Conservation (phyloP, 2,888 invertebrate species). For the Drosophila pseudotakahashii region DNA sequence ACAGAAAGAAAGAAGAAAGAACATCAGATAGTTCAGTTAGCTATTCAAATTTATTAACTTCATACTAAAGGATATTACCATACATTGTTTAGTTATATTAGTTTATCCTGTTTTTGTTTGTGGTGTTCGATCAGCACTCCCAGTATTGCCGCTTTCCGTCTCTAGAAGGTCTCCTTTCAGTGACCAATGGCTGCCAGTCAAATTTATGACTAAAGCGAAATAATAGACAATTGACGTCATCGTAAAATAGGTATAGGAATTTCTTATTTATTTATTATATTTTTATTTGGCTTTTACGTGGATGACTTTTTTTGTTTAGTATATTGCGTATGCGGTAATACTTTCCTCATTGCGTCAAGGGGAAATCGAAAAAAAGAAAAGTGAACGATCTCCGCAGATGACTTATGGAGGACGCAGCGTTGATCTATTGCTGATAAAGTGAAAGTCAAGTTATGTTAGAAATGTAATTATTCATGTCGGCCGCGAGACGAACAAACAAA, state of each 20-base stretch:
- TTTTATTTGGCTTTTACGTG: conserved; percentile 60
- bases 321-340: conserved; percentile 69
- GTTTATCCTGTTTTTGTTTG: neutral
- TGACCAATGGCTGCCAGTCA: conserved; percentile 54
- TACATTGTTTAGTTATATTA: too few species aligned
- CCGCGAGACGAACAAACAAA: conserved; percentile 6
- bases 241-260: conserved; percentile 61
- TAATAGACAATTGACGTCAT: conserved; percentile 75
- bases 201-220: conserved; percentile 72
- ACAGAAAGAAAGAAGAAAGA: too few species aligned
- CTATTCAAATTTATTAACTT: too few species aligned
- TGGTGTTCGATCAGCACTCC: neutral
- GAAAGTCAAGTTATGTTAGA: conserved; percentile 78
- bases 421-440: conserved; percentile 75
- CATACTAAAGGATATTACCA: too few species aligned
- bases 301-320: conserved; percentile 39
- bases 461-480: conserved; percentile 73
- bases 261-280: conserved; percentile 61
- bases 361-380: conserved; percentile 17
- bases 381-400: conserved; percentile 28
- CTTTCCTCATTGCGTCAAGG: conserved; percentile 48
- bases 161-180: conserved; percentile 14
- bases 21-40: too few species aligned
- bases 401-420: conserved; percentile 54
- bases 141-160: neutral